Conservation (phyloP, 2,113 vertebrate genomes). For the Climacteris rufus region DNA sequence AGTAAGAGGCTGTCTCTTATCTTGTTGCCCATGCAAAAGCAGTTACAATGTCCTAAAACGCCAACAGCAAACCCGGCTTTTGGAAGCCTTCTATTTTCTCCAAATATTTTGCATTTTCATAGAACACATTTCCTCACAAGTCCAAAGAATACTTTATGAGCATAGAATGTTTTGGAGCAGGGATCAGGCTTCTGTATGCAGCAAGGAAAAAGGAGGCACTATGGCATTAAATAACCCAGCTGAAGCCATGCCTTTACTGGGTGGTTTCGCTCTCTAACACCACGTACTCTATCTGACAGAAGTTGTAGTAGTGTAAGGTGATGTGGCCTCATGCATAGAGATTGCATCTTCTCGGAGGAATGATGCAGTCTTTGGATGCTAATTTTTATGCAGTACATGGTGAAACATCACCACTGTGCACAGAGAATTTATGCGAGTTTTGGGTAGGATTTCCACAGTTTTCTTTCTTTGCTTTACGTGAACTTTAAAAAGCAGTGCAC, state of each 20-base stretch:
- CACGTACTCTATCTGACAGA: not conserved
- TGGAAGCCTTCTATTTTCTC: not conserved
- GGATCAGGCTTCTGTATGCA: not conserved
- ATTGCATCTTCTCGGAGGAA: not conserved
- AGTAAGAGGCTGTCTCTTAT: not conserved
- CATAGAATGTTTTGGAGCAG: not conserved
- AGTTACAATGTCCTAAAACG: not conserved
- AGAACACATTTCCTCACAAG: not conserved
- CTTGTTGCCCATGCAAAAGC: not conserved
- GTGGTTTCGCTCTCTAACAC: not conserved
- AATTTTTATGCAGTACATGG: not conserved
- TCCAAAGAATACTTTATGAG: not conserved
- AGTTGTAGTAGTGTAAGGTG: not conserved
- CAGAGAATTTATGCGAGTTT: not conserved
- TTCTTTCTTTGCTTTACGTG: not conserved
- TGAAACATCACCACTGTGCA: not conserved
- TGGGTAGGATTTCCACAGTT: not conserved
- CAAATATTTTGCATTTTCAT: not conserved
- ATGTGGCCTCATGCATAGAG: not conserved
- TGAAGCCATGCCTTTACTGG: not conserved
- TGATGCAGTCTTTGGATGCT: not conserved
- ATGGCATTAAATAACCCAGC: not conserved
- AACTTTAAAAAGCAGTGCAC: not conserved
- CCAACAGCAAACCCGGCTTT: not conserved
- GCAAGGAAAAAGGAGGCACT: not conserved